Evolutionary conservation across 2,113 vertebrate species (phyloP), one percentile per base, ranked within the genome.

Genomic region (Ageneiosus marmoratus): DNA sequence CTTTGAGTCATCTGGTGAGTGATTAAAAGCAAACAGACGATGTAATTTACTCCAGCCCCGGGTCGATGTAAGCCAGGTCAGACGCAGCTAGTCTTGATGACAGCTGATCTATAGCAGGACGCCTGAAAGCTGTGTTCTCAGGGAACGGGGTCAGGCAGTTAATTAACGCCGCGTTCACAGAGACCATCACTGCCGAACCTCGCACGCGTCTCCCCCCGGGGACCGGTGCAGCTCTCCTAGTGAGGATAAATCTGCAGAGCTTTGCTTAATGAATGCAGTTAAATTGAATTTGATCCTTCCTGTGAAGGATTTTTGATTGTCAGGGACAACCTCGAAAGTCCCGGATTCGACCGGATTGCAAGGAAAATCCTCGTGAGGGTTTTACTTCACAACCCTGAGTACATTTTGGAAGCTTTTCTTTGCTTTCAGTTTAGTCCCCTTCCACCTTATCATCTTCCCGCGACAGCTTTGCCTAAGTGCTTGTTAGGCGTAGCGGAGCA

Each of bases 31-130:
- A 60, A 77, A 74, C 72, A 24, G 87, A 86, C 86, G 85, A 56
- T 75, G 22, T 80, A 81, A 44, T 88, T 87, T 84, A 88, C 88
- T 88, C 65, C 79, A 70, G 67, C 48, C 76, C 81, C 53, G 74
- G 84, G 89, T 91, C 89, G 82, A 90, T 91, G 87, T 79, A 15
- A 58, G 58, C 86, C 75, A 55, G 91, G 91, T 93, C 93, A 87
- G 86, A 48, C 72, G 84, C 72, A 20, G 72, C 51, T 75, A 86
- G 89, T 78, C 84, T 85, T 84, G 86, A 86, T 87, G 87, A 22
- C 56, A 80, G 85, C 81, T 46, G 89, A 93, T 93, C 89, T 91
- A 93, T 93, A 86, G 80, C 65, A 77, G 84, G 91, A 90, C 85
- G 87, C 87, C 80, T 10, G 58, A 83, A 87, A 89, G 89, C 15